A percentile compares a stretch with the other conserved stretches of the same genome.
phyloP scores from a whole-genome alignment of 2,888 invertebrate species.

The Calameuta pallipes region DNA sequence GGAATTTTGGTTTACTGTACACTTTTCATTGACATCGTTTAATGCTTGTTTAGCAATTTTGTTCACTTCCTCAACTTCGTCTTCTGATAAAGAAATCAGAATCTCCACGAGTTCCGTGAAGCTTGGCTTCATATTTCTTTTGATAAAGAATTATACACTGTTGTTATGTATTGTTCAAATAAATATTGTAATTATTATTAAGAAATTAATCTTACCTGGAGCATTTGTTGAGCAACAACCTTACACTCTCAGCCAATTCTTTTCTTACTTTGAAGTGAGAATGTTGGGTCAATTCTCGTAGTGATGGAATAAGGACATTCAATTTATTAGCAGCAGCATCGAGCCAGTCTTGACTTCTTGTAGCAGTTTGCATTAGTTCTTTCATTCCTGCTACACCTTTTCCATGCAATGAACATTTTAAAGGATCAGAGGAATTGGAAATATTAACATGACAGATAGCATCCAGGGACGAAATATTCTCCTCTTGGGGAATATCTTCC shows the following conservation, averaged over 20 bases:
- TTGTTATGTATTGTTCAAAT: neutral
- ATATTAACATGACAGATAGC: conserved; percentile 34
- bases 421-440: conserved; percentile 39
- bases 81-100: conserved; percentile 76
- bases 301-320: conserved; percentile 66
- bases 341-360: conserved; percentile 71
- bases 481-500: conserved; percentile 57
- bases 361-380: conserved; percentile 59
- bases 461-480: conserved; percentile 27
- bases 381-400: conserved; percentile 57
- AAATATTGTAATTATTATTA: neutral
- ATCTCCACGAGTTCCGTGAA: conserved; percentile 75
- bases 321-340: conserved; percentile 71
- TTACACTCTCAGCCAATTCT: conserved; percentile 73
- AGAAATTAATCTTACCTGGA: conserved; percentile 65
- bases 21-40: conserved; percentile 64
- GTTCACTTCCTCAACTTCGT: conserved; percentile 71
- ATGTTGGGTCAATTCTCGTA: conserved; percentile 71
- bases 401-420: conserved; percentile 36
- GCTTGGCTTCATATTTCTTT: conserved; percentile 74
- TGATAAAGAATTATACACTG: neutral
- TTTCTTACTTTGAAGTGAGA: conserved; percentile 72
- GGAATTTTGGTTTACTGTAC: conserved; percentile 56
- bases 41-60: conserved; percentile 60
- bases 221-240: conserved; percentile 72